Percentiles rank a stretch among this genome's conserved stretches.
phyloP scores from a whole-genome alignment of 2,888 invertebrate genomes.

The Ametastegia equiseti region DNA sequence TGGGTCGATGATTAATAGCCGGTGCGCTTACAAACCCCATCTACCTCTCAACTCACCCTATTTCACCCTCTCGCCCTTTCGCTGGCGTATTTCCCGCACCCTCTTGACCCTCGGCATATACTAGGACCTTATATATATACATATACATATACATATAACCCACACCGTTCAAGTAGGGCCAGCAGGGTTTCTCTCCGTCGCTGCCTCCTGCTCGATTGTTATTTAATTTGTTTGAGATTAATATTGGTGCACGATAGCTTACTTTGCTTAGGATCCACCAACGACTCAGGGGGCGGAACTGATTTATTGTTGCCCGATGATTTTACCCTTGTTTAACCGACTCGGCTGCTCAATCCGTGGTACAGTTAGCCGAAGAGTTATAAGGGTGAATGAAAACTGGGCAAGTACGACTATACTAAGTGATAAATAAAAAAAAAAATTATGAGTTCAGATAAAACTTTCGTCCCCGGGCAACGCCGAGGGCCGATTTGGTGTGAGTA shows the following conservation, averaged over 20 bases:
- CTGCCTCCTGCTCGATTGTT: constrained; percentile 30
- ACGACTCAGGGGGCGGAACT: constrained; percentile 16
- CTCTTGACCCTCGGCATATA: constrained; percentile 27
- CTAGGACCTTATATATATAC: constrained; percentile 35
- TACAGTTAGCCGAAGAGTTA: background rate
- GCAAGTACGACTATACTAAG: background rate
- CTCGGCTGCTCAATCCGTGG: background rate
- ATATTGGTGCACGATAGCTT: constrained; percentile 38
- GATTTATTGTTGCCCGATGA: constrained; percentile 38
- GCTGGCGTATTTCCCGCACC: constrained; percentile 1
- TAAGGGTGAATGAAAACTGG: no score
- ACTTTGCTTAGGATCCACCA: constrained; percentile 46
- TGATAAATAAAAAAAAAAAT: constrained; percentile 12
- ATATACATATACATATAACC: no score
- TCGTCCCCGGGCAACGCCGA: background rate
- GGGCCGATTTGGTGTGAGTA: background rate
- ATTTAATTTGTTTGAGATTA: constrained; percentile 46
- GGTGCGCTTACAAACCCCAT: constrained; percentile 36
- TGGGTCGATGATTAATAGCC: constrained; percentile 49
- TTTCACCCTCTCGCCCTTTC: constrained; percentile 18
- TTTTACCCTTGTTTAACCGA: constrained; percentile 40
- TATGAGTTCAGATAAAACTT: constrained; percentile 5
- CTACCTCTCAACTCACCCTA: constrained; percentile 30
- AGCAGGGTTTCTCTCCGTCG: constrained; percentile 32
- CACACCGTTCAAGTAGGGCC: background rate